phyloP scores from a whole-genome alignment of 2,797 vertebrate genomes.

The Silurus aristotelis region DNA sequence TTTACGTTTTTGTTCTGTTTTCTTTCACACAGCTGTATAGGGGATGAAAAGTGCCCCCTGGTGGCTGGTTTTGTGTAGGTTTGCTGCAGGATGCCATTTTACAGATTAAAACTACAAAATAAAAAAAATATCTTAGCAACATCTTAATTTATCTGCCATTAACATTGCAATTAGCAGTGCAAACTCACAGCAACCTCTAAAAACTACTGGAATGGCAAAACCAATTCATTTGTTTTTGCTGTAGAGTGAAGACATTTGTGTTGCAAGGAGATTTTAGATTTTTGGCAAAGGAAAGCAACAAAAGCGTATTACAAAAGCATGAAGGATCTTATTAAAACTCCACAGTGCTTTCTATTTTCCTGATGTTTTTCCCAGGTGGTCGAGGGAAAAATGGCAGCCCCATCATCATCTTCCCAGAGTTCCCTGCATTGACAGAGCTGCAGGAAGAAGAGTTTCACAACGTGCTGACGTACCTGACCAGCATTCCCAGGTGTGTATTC shows the following conservation, averaged over 20 bases:
- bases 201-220: no score
- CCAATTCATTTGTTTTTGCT: no score
- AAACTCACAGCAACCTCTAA: no score
- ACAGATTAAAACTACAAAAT: background rate
- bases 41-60: constrained; percentile 39
- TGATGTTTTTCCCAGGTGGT: constrained; percentile 76
- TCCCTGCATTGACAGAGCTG: constrained; percentile 88
- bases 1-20: background rate
- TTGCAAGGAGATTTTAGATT: no score
- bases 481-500: constrained; percentile 85
- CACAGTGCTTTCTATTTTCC: background rate
- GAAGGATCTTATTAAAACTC: background rate
- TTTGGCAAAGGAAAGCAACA: no score
- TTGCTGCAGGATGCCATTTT: background rate
- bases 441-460: constrained; percentile 92
- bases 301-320: no score
- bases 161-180: background rate
- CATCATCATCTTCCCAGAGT: constrained; percentile 96
- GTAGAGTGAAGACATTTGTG: no score
- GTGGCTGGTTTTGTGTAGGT: constrained; percentile 34
- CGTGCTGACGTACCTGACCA: constrained; percentile 93
- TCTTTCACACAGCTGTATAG: background rate
- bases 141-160: background rate
- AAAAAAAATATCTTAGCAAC: background rate
- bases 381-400: constrained; percentile 91